phyloP scores from a whole-genome alignment of 2,113 vertebrate genomes.

The Cololabis saira region DNA sequence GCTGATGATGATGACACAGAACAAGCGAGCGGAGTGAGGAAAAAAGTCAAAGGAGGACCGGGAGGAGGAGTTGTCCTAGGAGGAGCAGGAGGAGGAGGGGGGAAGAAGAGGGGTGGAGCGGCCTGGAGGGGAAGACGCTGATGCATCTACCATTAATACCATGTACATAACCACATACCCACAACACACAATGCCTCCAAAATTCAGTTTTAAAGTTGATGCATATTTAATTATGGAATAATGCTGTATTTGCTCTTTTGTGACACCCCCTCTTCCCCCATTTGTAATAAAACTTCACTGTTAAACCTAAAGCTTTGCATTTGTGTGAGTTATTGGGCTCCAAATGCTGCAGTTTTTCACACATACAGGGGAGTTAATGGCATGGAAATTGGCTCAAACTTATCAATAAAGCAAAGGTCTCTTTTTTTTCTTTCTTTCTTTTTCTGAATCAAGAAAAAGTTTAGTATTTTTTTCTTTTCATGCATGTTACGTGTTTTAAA shows the following conservation, averaged over 20 bases:
- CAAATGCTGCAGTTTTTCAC: slow-evolving; percentile 5
- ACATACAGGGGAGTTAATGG: slow-evolving; percentile 20
- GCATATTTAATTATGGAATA: slow-evolving; percentile 51
- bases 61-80: slow-evolving; percentile 32
- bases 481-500: slow-evolving; percentile 25
- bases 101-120: slow-evolving; percentile 58
- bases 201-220: not conserved
- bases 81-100: slow-evolving; percentile 34
- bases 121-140: slow-evolving; percentile 71
- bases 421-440: too few species aligned
- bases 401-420: too few species aligned
- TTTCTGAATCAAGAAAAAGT: too few species aligned
- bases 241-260: not conserved
- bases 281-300: slow-evolving; percentile 66
- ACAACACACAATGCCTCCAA: slow-evolving; percentile 24
- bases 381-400: not conserved
- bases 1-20: slow-evolving; percentile 85
- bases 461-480: not conserved
- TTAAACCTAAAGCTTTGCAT: slow-evolving; percentile 19
- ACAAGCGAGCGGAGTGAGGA: slow-evolving; percentile 89
- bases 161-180: slow-evolving; percentile 56
- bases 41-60: slow-evolving; percentile 89
- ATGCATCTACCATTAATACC: slow-evolving; percentile 36
- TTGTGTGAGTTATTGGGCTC: not conserved
- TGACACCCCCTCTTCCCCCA: slow-evolving; percentile 16